Evolutionary conservation across 2,888 invertebrate genomes (phyloP).

Genomic region (Drosophila eohydei): DNA sequence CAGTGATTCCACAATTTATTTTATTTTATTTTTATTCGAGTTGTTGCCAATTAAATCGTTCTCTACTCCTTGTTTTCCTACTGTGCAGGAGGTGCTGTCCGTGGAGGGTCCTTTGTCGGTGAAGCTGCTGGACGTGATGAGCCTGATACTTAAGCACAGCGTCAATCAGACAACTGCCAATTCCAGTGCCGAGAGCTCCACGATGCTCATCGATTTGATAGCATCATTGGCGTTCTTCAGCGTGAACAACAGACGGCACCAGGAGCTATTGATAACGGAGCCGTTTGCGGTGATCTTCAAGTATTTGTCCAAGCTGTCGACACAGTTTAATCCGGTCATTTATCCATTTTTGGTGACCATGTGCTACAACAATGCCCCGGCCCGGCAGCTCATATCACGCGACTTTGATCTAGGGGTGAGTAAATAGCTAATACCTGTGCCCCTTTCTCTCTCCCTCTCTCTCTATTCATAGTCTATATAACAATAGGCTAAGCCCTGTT

Average conservation of each 20-base stretch:
- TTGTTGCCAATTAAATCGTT: conserved; percentile 68
- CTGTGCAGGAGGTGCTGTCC: conserved; percentile 82
- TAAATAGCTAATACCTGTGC: conserved; percentile 13
- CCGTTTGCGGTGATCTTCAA: conserved; percentile 84
- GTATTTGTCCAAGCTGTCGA: conserved; percentile 83
- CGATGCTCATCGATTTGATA: conserved; percentile 85
- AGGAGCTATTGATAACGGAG: conserved; percentile 84
- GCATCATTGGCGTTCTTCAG: conserved; percentile 84
- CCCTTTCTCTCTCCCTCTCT: not conserved
- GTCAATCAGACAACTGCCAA: conserved; percentile 75
- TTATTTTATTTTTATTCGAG: conserved; percentile 10
- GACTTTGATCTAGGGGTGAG: conserved; percentile 84
- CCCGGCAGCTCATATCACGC: conserved; percentile 82
- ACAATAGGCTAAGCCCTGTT: not conserved
- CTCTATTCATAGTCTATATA: not conserved
- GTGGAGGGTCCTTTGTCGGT: conserved; percentile 80
- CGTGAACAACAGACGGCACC: conserved; percentile 84
- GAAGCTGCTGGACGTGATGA: conserved; percentile 84
- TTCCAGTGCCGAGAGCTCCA: conserved; percentile 82
- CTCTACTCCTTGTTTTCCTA: conserved; percentile 8
- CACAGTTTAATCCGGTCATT: conserved; percentile 83
- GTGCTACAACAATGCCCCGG: conserved; percentile 83
- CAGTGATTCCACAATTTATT: conserved; percentile 60
- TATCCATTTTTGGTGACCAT: conserved; percentile 85
- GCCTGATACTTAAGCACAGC: conserved; percentile 82